Evolutionary conservation across 2,113 vertebrate genomes (phyloP), one percentile per base, ranked within the genome.

Genomic region (Lophius piscatorius): DNA sequence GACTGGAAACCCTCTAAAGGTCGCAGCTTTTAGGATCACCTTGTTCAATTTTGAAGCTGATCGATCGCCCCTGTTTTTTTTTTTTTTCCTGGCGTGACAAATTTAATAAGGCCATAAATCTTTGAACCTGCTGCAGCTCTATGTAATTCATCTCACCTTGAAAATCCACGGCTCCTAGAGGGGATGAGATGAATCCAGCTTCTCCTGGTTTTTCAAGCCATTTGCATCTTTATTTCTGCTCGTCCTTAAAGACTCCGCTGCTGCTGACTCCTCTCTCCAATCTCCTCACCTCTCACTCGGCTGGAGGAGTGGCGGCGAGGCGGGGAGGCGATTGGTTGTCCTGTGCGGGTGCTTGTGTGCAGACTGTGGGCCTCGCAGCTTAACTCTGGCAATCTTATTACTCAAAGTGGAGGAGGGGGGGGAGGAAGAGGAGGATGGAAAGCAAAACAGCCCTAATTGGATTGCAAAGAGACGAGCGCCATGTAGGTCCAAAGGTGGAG

Each of bases 301-400:
- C 57, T 74, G 66, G 73, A 65, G 80, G 81, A 75, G 80, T 71
- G 83, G 26, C 70, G 44, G 73, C 63, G 80, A 80, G 75, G 80
- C 69, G 83, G 26, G 67, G 44, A 26, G 3, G 63, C 62, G 51
- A 74, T 70, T 72, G 60, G 70, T 67, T 40, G 54, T 56, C 29
- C 18, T 14, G n/a, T 39, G 26, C 45, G 13, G 33, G 14, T 38
- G 35, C 49, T 34, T 28, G 42, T 33, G 39, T 50, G 40, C 56
- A 31, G 31, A 29, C 4, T 14, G 54, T n/a, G 20, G 36, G 36
- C 13, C 46, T 36, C 72, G 48, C 45, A 56, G 85, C 75, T 84
- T 66, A 86, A 71, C 54, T 57, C 22, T 12, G 54, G 42, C 68
- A 85, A 88, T 87, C 85, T 65, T 75, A 77, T 89, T 89, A 87